These are phyloP conservation scores for Tragelaphus scriptus DNA, from an alignment of 2,113 vertebrate genomes.

Conservation along the genomic window DNA sequence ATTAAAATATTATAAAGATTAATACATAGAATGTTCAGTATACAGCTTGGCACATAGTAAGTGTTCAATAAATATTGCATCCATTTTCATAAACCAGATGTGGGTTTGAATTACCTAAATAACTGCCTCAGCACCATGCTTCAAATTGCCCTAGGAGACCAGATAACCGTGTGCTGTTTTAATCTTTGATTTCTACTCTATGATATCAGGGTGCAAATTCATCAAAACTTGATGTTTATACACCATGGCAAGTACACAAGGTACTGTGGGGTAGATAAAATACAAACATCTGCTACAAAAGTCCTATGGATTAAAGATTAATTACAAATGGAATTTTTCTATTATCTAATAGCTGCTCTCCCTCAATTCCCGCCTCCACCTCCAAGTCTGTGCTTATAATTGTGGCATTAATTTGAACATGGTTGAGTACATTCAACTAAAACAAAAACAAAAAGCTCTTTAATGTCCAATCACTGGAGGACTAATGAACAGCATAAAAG, in stretches of 20 bases:
- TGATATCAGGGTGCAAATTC: slow-evolving; percentile 50
- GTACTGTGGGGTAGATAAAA: slow-evolving; percentile 11
- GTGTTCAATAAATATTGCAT: slow-evolving; percentile 8
- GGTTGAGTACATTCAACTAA: not conserved
- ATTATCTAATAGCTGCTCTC: not conserved
- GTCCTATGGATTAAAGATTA: slow-evolving; percentile 16
- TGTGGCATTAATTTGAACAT: not conserved
- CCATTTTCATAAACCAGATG: not conserved
- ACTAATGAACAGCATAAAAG: no score
- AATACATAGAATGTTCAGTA: not conserved
- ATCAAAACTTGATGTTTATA: slow-evolving; percentile 58
- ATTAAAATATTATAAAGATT: not conserved
- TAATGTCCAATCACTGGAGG: not conserved
- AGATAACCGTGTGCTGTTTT: not conserved
- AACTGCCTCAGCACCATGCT: not conserved
- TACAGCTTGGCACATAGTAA: not conserved
- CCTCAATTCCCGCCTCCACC: not conserved
- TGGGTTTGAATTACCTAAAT: not conserved
- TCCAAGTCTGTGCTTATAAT: not conserved
- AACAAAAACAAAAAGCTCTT: not conserved
- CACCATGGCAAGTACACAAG: slow-evolving; percentile 8
- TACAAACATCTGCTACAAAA: slow-evolving; percentile 44
- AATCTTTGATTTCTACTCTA: slow-evolving; percentile 46
- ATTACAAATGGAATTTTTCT: slow-evolving; percentile 32
- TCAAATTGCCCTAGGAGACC: not conserved